A percentile compares a stretch with the other conserved stretches of the same genome.
Conservation (phyloP, 2,113 vertebrate genomes). For the Chaetorhynchus papuensis region DNA sequence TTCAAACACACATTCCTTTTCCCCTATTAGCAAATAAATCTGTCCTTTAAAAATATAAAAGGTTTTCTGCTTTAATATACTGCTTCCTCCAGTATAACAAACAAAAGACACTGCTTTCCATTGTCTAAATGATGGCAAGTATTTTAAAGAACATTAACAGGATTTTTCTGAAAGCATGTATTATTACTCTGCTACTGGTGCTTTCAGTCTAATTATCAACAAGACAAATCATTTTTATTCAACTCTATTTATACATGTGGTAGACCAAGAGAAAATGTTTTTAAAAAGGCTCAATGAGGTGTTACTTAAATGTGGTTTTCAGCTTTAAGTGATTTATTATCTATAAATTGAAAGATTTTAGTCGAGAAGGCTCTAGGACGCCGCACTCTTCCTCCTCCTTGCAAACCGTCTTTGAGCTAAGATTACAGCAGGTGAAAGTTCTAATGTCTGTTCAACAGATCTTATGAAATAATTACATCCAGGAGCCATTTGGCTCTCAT, state of each 20-base stretch:
- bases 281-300: constrained; percentile 36
- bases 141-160: not conserved
- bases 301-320: constrained; percentile 48
- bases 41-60: not conserved
- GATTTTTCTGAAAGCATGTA: not conserved
- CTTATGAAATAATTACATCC: not conserved
- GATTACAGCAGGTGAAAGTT: constrained; percentile 41
- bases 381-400: not conserved
- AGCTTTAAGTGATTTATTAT: constrained; percentile 51
- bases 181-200: constrained; percentile 13
- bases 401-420: not conserved
- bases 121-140: not conserved
- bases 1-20: not conserved
- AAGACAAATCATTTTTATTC: constrained; percentile 50
- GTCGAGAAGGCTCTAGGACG: not conserved
- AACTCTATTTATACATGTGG: constrained; percentile 24
- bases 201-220: constrained; percentile 28
- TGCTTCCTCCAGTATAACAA: not conserved
- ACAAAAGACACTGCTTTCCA: not conserved
- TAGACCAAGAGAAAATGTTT: constrained; percentile 53
- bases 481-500: constrained; percentile 37
- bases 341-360: constrained; percentile 28
- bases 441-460: constrained; percentile 1
- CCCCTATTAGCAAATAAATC: not conserved
- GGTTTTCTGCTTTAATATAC: not conserved